These are phyloP conservation scores for Peromyscus nudipes DNA, from an alignment of 2,797 vertebrate genomes.

Conservation along the genomic window DNA sequence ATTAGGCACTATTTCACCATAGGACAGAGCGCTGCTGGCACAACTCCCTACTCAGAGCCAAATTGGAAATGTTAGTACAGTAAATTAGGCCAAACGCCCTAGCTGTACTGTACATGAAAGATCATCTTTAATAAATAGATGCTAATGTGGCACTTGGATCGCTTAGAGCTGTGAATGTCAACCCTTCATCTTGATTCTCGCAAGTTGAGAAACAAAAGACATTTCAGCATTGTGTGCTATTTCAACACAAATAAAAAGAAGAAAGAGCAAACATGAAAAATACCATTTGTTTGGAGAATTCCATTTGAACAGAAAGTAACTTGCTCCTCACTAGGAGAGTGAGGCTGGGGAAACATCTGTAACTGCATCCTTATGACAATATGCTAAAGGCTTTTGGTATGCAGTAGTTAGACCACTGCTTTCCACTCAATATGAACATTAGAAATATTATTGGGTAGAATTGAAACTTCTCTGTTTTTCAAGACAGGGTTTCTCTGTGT, in stretches of 20 bases:
- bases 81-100: conserved; percentile 85
- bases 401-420: background rate
- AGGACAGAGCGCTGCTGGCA: conserved; percentile 73
- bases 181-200: conserved; percentile 68
- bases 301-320: background rate
- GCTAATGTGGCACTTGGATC: conserved; percentile 77
- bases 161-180: conserved; percentile 79
- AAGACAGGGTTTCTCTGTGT: background rate
- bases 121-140: conserved; percentile 86
- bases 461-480: background rate
- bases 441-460: background rate
- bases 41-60: conserved; percentile 71
- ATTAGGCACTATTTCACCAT: conserved; percentile 86
- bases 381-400: background rate
- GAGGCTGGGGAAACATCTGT: background rate
- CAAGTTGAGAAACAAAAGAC: conserved; percentile 35
- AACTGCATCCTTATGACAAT: background rate
- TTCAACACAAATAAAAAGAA: conserved; percentile 53
- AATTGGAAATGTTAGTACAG: conserved; percentile 85
- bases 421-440: background rate
- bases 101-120: conserved; percentile 79
- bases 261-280: background rate
- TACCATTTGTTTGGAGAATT: background rate
- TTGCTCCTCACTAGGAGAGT: background rate
- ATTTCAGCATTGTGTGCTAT: conserved; percentile 43